Evolutionary conservation across 1,140 invertebrate genomes (phyloP).

Genomic region (Brachionus manjavacas): DNA sequence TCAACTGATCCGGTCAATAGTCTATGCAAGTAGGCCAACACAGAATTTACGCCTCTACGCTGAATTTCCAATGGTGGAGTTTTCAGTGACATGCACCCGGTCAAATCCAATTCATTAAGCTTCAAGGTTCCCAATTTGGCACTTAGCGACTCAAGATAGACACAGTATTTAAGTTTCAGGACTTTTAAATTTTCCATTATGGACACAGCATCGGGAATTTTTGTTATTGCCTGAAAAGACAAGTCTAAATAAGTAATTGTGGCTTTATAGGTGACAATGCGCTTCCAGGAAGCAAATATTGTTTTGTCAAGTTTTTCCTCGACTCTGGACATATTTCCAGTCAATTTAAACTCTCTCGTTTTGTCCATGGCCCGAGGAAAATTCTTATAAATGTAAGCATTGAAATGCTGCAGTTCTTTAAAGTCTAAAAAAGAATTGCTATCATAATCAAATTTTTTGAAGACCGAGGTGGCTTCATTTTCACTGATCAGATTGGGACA

Average conservation of each 20-base stretch:
- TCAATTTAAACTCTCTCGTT: neutral
- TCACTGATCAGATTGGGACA: constrained; percentile 17
- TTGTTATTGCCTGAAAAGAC: constrained; percentile 46
- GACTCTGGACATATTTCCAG: neutral
- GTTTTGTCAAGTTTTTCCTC: neutral
- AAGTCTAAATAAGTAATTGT: constrained; percentile 42
- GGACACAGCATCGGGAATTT: constrained; percentile 25
- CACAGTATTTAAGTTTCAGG: constrained; percentile 35
- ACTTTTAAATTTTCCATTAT: constrained; percentile 33
- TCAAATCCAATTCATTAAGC: constrained; percentile 48
- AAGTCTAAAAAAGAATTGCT: neutral
- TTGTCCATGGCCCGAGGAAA: neutral
- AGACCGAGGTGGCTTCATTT: neutral
- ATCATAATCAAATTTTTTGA: neutral
- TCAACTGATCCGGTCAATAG: constrained; percentile 48
- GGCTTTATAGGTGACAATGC: neutral
- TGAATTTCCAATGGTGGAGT: constrained; percentile 54
- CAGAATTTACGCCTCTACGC: constrained; percentile 48
- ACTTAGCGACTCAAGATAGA: constrained; percentile 44
- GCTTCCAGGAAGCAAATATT: neutral
- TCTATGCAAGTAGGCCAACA: constrained; percentile 50
- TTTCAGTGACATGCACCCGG: constrained; percentile 50
- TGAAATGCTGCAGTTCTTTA: constrained; percentile 12
- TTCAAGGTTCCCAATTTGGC: constrained; percentile 47
- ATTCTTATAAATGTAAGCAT: constrained; percentile 31